Percentiles rank a stretch among this genome's conserved stretches.
These are phyloP conservation scores for Dorcus hopei DNA, from an alignment of 2,888 invertebrate species.

Conservation along the genomic window DNA sequence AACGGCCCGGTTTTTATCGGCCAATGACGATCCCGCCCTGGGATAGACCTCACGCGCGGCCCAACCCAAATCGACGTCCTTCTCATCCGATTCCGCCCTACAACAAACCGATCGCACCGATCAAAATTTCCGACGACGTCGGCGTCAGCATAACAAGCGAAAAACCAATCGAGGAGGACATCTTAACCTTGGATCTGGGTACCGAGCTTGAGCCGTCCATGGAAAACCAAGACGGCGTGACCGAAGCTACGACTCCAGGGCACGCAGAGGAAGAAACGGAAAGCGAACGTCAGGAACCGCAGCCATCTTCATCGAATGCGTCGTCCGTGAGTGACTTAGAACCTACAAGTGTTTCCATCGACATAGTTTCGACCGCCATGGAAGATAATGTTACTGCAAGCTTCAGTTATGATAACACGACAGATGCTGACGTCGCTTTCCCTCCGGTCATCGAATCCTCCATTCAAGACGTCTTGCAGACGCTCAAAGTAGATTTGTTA, in stretches of 20 bases:
- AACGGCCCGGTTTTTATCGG: slow-evolving; percentile 51
- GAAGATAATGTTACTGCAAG: slow-evolving; percentile 6
- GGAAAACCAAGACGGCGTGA: slow-evolving; percentile 10
- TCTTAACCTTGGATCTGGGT: slow-evolving; percentile 44
- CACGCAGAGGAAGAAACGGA: background rate
- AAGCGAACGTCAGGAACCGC: slow-evolving; percentile 10
- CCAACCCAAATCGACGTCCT: slow-evolving; percentile 54
- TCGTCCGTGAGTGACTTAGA: background rate
- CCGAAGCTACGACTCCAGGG: slow-evolving; percentile 1
- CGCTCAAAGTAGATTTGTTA: slow-evolving; percentile 32
- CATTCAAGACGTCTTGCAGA: slow-evolving; percentile 44
- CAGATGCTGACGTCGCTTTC: slow-evolving; percentile 17
- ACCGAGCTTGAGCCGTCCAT: slow-evolving; percentile 35
- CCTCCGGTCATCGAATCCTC: slow-evolving; percentile 48
- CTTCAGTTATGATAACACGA: background rate
- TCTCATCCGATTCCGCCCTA: slow-evolving; percentile 62
- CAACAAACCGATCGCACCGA: slow-evolving; percentile 53
- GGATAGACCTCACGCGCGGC: slow-evolving; percentile 59
- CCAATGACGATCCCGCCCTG: slow-evolving; percentile 63
- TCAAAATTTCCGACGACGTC: slow-evolving; percentile 41
- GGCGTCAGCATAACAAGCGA: slow-evolving; percentile 42
- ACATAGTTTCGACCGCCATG: slow-evolving; percentile 6
- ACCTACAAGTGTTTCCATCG: background rate
- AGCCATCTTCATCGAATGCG: background rate
- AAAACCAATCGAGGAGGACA: slow-evolving; percentile 39